These are phyloP conservation scores for Oreortyx pictus DNA, from an alignment of 2,797 vertebrate species.

Conservation along the genomic window DNA sequence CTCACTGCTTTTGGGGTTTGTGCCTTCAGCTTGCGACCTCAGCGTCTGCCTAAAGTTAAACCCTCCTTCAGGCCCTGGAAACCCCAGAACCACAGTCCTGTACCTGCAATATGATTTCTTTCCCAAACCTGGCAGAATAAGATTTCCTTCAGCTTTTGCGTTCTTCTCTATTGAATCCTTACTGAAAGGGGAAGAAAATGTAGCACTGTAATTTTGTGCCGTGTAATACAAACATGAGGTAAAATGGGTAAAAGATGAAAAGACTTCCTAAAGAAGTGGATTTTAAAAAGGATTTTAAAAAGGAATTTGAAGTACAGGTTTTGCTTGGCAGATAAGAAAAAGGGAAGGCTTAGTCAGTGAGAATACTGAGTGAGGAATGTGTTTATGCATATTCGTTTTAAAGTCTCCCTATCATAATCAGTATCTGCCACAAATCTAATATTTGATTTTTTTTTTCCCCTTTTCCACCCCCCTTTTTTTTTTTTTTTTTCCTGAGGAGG, in stretches of 20 bases:
- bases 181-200: not conserved
- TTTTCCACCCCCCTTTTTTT: rapidly evolving
- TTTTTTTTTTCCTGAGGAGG: not conserved
- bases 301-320: conserved; percentile 35
- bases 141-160: not conserved
- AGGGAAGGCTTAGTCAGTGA: conserved; percentile 7
- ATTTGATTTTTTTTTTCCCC: rapidly evolving
- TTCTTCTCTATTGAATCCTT: not conserved
- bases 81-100: not conserved
- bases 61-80: not conserved
- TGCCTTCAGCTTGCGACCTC: not conserved
- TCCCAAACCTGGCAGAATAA: not conserved
- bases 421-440: not conserved
- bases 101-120: not conserved
- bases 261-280: conserved; percentile 22
- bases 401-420: conserved; percentile 7
- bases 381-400: not conserved
- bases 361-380: conserved; percentile 5
- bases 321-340: conserved; percentile 24
- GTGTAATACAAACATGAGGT: conserved; percentile 7
- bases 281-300: conserved; percentile 21
- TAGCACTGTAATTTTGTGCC: not conserved
- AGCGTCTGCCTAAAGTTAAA: not conserved
- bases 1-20: not conserved
- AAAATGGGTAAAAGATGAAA: conserved; percentile 44